These are phyloP conservation scores for Conomelus anceps DNA, from an alignment of 2,888 invertebrate species.

Conservation along the genomic window DNA sequence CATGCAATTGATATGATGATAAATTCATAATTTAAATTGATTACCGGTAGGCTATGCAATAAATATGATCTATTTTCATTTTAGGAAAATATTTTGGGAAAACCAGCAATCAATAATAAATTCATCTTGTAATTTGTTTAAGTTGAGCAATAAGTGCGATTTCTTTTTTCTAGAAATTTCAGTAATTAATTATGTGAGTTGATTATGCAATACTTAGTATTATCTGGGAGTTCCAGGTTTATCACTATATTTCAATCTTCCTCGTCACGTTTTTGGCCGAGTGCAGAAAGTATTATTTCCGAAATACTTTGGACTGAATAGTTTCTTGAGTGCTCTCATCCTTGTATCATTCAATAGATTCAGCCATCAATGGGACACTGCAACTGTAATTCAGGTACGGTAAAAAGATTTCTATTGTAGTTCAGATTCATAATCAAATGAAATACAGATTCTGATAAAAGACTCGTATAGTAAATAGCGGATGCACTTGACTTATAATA, in stretches of 20 bases:
- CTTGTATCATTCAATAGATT: slow-evolving; percentile 62
- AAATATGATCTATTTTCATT: no score
- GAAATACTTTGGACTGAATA: slow-evolving; percentile 75
- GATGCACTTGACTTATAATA: no score
- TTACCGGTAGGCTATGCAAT: no score
- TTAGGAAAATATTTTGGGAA: no score
- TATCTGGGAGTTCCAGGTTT: slow-evolving; percentile 54
- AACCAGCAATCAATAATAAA: no score
- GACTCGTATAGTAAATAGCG: no score
- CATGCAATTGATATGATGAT: no score
- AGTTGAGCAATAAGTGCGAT: no score
- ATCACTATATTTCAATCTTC: slow-evolving; percentile 75
- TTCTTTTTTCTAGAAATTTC: no score
- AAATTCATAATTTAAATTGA: no score
- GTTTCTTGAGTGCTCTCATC: slow-evolving; percentile 64
- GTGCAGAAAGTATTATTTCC: slow-evolving; percentile 84
- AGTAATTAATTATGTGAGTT: background rate
- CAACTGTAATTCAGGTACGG: slow-evolving; percentile 35
- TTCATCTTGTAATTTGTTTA: no score
- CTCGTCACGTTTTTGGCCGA: slow-evolving; percentile 79
- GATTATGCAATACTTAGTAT: background rate
- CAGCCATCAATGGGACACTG: slow-evolving; percentile 41
- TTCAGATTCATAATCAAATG: no score
- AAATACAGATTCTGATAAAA: background rate
- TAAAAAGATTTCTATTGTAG: slow-evolving; percentile 22